These are phyloP conservation scores for Chrysolina haemoptera DNA, from an alignment of 2,888 invertebrate species.

Conservation along the genomic window DNA sequence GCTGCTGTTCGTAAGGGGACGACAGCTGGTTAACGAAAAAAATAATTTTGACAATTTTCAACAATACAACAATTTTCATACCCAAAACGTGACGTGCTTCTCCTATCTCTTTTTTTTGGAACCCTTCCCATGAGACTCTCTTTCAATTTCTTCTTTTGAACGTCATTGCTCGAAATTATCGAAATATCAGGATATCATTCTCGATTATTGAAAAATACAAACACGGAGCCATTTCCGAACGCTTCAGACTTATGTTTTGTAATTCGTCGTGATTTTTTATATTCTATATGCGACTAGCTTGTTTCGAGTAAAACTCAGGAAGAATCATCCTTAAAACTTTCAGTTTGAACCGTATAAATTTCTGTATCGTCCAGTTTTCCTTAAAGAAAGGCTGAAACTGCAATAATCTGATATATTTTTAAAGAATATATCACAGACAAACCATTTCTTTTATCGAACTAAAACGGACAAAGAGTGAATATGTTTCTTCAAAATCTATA, in stretches of 20 bases:
- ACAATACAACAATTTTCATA: too few species aligned
- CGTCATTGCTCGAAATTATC: background rate
- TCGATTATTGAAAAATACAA: background rate
- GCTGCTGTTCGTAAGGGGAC: too few species aligned
- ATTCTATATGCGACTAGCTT: background rate
- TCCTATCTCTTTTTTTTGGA: background rate
- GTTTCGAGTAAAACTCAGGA: background rate
- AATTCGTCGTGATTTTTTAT: background rate
- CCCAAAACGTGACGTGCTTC: background rate
- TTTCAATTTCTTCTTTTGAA: background rate
- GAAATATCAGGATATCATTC: background rate
- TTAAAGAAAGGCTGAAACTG: background rate
- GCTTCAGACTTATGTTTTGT: background rate
- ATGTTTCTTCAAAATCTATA: too few species aligned
- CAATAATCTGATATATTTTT: background rate
- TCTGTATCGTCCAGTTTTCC: background rate
- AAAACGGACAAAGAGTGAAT: too few species aligned
- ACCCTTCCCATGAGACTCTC: background rate
- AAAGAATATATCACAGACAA: background rate
- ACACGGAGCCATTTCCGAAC: background rate
- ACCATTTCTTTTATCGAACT: background rate
- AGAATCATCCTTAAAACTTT: background rate
- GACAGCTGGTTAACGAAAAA: too few species aligned
- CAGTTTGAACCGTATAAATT: background rate
- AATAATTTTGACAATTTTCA: too few species aligned